Conservation (phyloP, 2,113 vertebrate species). For the Pteruthius melanotis region DNA sequence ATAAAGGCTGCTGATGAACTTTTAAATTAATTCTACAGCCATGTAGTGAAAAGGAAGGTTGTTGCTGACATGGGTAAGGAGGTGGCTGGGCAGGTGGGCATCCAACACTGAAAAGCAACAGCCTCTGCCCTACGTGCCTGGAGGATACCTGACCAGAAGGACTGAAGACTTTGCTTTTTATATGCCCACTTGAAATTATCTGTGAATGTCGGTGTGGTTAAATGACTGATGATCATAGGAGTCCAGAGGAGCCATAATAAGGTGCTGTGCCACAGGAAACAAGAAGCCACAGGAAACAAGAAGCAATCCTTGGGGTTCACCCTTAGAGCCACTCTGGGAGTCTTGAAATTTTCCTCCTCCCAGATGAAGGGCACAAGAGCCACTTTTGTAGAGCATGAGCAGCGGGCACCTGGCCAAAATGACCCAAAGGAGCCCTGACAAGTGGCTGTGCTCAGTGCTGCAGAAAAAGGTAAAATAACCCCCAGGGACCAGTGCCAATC, state of each 20-base stretch:
- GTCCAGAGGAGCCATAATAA: background rate
- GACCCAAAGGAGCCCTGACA: background rate
- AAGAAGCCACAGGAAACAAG: background rate
- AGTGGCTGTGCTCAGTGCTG: background rate
- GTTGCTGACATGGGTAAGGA: background rate
- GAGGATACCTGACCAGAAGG: background rate
- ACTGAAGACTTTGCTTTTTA: background rate
- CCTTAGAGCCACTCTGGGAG: background rate
- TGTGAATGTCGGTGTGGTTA: fast-evolving
- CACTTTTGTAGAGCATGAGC: background rate
- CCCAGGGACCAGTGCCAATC: background rate
- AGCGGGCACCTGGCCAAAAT: background rate
- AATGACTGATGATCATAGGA: background rate
- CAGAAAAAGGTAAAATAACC: background rate
- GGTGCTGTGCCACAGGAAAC: background rate
- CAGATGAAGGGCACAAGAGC: background rate
- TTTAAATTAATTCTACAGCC: background rate
- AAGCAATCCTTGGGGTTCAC: background rate
- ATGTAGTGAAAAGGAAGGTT: background rate
- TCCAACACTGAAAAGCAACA: background rate
- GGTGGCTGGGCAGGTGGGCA: background rate
- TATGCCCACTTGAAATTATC: background rate
- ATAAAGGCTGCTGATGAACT: background rate
- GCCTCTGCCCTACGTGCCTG: background rate
- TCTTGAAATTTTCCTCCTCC: background rate